Conservation (phyloP, 2,888 invertebrate species). For the Eristalis intricaria region DNA sequence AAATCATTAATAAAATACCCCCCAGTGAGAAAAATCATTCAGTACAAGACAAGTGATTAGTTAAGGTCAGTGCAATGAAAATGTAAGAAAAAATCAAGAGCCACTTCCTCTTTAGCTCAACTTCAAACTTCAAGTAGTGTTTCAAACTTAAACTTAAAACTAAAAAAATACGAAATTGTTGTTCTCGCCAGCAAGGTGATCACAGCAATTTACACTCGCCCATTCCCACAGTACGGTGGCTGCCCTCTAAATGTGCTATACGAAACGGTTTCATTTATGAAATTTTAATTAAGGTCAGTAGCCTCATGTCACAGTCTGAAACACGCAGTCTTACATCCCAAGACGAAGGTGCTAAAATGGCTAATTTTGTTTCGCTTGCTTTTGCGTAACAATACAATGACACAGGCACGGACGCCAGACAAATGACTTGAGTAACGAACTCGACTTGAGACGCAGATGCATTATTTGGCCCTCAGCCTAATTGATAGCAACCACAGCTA, state of each 20-base stretch:
- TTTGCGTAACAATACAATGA: conserved; percentile 14
- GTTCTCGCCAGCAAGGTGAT: conserved; percentile 47
- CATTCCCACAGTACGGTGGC: background rate
- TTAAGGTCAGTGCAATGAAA: background rate
- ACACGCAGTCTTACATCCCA: background rate
- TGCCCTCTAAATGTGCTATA: conserved; percentile 22
- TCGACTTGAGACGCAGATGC: conserved; percentile 7
- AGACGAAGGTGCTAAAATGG: conserved; percentile 17
- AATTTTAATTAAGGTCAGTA: conserved; percentile 58
- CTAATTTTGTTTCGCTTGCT: conserved; percentile 20
- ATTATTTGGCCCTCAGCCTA: background rate
- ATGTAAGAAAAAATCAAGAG: background rate
- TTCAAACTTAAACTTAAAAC: conserved; percentile 15
- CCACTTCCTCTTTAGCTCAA: conserved; percentile 28
- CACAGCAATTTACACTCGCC: background rate
- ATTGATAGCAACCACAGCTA: conserved; percentile 2
- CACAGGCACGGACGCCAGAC: conserved; percentile 3
- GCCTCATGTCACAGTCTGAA: conserved; percentile 35
- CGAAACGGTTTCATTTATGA: conserved; percentile 38
- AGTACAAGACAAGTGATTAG: background rate
- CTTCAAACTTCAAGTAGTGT: background rate
- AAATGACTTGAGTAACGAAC: conserved; percentile 39
- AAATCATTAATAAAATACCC: conserved; percentile 20
- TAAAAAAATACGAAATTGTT: conserved; percentile 1
- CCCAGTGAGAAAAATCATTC: conserved; percentile 18